Conservation (phyloP, 2,888 invertebrate genomes). For the Amphimallon solstitiale region DNA sequence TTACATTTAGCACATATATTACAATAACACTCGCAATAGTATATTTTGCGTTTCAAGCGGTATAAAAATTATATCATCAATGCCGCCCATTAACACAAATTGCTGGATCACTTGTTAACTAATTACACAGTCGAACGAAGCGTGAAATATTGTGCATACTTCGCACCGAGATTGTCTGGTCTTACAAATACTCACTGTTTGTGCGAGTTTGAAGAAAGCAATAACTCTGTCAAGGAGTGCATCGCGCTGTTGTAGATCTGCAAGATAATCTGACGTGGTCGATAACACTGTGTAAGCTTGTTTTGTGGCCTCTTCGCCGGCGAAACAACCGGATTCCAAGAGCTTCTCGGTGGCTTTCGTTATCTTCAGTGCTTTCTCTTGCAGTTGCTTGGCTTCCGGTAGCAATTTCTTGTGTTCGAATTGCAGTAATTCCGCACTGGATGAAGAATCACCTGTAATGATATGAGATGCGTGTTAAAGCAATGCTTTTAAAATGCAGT, state of each 20-base stretch:
- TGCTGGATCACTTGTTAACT: neutral
- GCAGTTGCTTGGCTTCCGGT: slow-evolving; percentile 76
- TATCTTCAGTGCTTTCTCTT: slow-evolving; percentile 80
- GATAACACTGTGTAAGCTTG: slow-evolving; percentile 75
- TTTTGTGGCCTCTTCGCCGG: slow-evolving; percentile 73
- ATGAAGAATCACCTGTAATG: slow-evolving; percentile 73
- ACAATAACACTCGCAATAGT: too few relatives aligned
- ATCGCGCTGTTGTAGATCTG: slow-evolving; percentile 76
- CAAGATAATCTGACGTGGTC: slow-evolving; percentile 75
- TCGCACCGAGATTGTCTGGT: neutral
- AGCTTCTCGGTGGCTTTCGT: slow-evolving; percentile 82
- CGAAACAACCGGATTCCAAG: slow-evolving; percentile 75
- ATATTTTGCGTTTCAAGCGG: too few relatives aligned
- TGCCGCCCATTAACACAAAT: too few relatives aligned
- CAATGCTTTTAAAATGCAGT: neutral
- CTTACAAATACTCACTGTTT: slow-evolving; percentile 64
- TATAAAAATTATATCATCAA: too few relatives aligned
- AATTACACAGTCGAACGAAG: neutral
- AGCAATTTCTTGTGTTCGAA: slow-evolving; percentile 76
- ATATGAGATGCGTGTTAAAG: slow-evolving; percentile 43
- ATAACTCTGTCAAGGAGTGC: slow-evolving; percentile 73
- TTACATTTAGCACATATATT: too few relatives aligned
- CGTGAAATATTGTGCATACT: neutral
- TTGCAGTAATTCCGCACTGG: slow-evolving; percentile 74
- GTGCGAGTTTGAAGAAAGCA: slow-evolving; percentile 76